Base-by-base conservation (phyloP, 2,888 invertebrate species). In the Leptopilina syphax region DNA sequence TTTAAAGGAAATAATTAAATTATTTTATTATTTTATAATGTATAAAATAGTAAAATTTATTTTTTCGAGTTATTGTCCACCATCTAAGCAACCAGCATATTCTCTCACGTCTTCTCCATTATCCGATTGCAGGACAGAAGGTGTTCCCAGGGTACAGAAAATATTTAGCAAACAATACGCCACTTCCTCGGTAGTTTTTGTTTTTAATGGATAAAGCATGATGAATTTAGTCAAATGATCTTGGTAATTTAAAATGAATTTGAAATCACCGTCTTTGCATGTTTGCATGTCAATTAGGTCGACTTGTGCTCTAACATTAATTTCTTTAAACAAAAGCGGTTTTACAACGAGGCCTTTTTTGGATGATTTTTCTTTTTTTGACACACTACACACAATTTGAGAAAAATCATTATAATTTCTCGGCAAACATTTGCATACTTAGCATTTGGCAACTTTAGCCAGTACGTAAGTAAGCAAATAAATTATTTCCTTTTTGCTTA, bases 121-220 rank as follows among this genome's bases (percentile, higher is more conserved):
- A 80, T 87, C 88, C 18, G 82, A 86, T 81, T 89, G 86, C 78
- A 89, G 82, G 60, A 89, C 83, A 70, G 80, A 82, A 8, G 87
- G 87, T n/a, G 86, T 87, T 79, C 86, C 87, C 80, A 90, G 84
- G 66, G 82, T 80, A 54, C 80, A 81, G 83, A 89, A 89, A 73
- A 88, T 84, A 50, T 88, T 84, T 66, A 88, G 76, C 47, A 87
- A 70, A 60, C 86, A 78, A 79, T 85, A 81, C 41, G 86, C 85
- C 65, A 87, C 87, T 86, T 88, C 87, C 81, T 86, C 86, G 8
- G 87, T 83, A 44, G 54, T 78, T 80, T 89, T 88, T 34, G 81
- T 83, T 83, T 85, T 85, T 68, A 87, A 81, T 5, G 85, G 81
- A 70, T 86, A 83, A 65, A 88, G 83, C 60, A 84, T 65, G 41